phyloP scores from a whole-genome alignment of 2,888 invertebrate genomes.

The Leucophora obtusa region DNA sequence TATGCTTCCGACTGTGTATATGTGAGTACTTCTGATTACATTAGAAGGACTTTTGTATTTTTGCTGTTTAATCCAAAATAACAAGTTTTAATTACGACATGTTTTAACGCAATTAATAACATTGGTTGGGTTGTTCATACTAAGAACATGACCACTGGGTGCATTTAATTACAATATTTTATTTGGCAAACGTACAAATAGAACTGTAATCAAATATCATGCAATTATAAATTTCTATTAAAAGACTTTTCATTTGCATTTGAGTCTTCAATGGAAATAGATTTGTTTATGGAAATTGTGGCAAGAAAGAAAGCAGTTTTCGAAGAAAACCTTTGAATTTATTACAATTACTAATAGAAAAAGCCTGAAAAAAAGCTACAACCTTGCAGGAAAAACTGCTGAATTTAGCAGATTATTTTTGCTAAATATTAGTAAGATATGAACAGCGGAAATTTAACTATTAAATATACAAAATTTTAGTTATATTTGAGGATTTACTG shows the following conservation, averaged over 20 bases:
- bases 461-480: no score
- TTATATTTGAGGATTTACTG: no score
- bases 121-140: constrained; percentile 12
- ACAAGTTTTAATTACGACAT: constrained; percentile 45
- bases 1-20: neutral
- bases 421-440: no score
- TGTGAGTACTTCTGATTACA: neutral
- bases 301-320: neutral
- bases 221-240: neutral
- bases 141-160: neutral
- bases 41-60: neutral
- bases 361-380: no score
- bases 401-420: no score
- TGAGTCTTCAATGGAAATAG: neutral
- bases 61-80: constrained; percentile 22
- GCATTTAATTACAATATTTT: constrained; percentile 6
- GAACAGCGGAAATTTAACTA: no score
- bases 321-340: no score
- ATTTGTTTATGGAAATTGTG: neutral
- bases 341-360: no score
- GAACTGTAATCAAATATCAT: neutral
- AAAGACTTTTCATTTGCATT: neutral
- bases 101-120: constrained; percentile 26
- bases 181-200: neutral
- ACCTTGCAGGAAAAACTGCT: no score